Evolutionary conservation across 2,113 vertebrate genomes (phyloP).

Genomic region (Amblyornis subalaris): DNA sequence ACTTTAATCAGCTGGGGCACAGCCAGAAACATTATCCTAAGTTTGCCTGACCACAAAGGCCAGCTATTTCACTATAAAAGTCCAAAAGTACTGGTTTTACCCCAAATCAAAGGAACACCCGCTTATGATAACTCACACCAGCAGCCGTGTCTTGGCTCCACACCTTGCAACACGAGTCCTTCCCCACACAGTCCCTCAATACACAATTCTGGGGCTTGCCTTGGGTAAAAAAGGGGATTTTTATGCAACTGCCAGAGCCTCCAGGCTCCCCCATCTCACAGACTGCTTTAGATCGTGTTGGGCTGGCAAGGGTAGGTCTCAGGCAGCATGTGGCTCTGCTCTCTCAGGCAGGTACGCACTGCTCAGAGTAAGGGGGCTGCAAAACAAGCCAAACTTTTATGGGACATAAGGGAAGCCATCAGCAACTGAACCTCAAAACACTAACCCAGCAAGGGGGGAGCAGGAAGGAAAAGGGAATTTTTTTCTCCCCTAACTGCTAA

Average conservation of each 20-base stretch:
- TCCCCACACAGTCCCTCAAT: not conserved
- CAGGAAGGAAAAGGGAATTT: not conserved
- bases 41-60: not conserved
- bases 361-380: not conserved
- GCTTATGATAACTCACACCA: fast-evolving
- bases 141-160: fast-evolving
- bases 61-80: not conserved
- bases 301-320: not conserved
- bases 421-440: not conserved
- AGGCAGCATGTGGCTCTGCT: not conserved
- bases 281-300: fast-evolving
- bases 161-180: fast-evolving
- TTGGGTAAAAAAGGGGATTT: not conserved
- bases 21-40: not conserved
- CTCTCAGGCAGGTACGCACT: not conserved
- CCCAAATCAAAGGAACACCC: not conserved
- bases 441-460: fast-evolving
- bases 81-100: not conserved
- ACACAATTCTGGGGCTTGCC: not conserved
- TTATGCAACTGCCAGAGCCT: not conserved
- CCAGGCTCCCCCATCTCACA: not conserved
- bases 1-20: not conserved
- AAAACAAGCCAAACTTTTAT: not conserved
- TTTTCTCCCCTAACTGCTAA: not conserved
- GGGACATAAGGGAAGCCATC: not conserved